These are phyloP conservation scores for Microctonus brassicae DNA, from an alignment of 2,888 invertebrate species.

Conservation along the genomic window DNA sequence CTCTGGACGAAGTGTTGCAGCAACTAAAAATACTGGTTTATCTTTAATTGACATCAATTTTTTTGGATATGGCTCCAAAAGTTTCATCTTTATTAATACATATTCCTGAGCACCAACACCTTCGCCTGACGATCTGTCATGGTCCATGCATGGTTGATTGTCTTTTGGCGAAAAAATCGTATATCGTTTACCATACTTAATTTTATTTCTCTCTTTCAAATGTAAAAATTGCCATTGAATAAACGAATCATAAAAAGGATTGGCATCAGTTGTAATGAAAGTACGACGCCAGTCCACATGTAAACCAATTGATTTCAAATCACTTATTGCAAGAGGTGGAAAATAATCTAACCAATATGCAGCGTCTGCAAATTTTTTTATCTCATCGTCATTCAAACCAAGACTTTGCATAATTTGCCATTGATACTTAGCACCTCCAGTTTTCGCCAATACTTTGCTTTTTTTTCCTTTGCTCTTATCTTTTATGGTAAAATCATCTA, in stretches of 20 bases:
- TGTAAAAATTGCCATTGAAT: conserved; percentile 96
- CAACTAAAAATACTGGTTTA: conserved; percentile 84
- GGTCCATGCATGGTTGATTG: conserved; percentile 99
- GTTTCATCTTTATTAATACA: conserved; percentile 93
- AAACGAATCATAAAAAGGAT: conserved; percentile 98
- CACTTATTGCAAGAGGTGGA: conserved; percentile 89
- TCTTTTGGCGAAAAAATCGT: conserved; percentile 97
- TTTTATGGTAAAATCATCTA: conserved; percentile 77
- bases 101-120: conserved; percentile 99
- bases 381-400: conserved; percentile 92
- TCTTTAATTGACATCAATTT: conserved; percentile 74
- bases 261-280: conserved; percentile 98
- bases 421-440: conserved; percentile 90
- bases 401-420: conserved; percentile 99
- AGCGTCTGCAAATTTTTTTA: conserved; percentile 90
- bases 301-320: conserved; percentile 90
- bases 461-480: conserved; percentile 95
- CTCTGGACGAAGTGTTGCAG: conserved; percentile 98
- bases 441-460: conserved; percentile 95
- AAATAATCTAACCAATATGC: conserved; percentile 97
- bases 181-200: conserved; percentile 96
- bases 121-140: conserved; percentile 95
- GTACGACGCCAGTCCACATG: conserved; percentile 98
- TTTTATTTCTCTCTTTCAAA: conserved; percentile 87
- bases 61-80: conserved; percentile 80